Conservation (phyloP, 2,888 invertebrate species). For the Fabriciana adippe region DNA sequence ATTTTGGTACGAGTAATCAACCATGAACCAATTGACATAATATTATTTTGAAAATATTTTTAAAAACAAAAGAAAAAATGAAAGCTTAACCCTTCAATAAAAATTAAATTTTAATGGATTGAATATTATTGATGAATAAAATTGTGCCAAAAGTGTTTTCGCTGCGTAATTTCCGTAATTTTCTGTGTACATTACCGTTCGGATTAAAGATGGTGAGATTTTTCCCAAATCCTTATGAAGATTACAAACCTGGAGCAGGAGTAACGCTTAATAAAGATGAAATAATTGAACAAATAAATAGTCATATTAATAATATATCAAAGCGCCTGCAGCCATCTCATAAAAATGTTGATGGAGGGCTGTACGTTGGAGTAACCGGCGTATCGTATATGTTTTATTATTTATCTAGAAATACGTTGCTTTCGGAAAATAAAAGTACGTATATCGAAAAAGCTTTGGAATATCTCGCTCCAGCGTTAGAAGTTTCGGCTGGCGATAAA, state of each 20-base stretch:
- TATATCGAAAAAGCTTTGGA: constrained; percentile 83
- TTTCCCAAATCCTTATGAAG: constrained; percentile 68
- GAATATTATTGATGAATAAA: constrained; percentile 42
- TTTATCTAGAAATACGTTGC: constrained; percentile 81
- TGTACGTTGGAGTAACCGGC: constrained; percentile 87
- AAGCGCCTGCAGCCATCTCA: constrained; percentile 60
- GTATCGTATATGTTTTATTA: constrained; percentile 90
- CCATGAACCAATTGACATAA: not conserved
- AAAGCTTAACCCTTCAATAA: not conserved
- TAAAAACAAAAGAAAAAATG: constrained; percentile 19
- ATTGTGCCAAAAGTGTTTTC: constrained; percentile 39
- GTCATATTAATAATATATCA: constrained; percentile 58
- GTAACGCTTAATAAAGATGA: constrained; percentile 51
- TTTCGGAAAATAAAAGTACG: constrained; percentile 64
- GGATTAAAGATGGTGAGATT: constrained; percentile 67
- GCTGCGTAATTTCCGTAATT: constrained; percentile 45
- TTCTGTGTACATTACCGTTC: constrained; percentile 45
- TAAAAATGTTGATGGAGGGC: constrained; percentile 81
- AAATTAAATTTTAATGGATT: not conserved
- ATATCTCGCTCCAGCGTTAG: constrained; percentile 84
- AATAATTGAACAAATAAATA: constrained; percentile 55
- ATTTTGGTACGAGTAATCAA: constrained; percentile 12
- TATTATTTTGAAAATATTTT: constrained; percentile 8
- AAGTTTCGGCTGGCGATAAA: constrained; percentile 81
- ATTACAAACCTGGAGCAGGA: constrained; percentile 49